Evolutionary conservation across 2,888 invertebrate species (phyloP), one percentile per base, ranked within the genome.

Genomic region (Chrysolina oricalcia): DNA sequence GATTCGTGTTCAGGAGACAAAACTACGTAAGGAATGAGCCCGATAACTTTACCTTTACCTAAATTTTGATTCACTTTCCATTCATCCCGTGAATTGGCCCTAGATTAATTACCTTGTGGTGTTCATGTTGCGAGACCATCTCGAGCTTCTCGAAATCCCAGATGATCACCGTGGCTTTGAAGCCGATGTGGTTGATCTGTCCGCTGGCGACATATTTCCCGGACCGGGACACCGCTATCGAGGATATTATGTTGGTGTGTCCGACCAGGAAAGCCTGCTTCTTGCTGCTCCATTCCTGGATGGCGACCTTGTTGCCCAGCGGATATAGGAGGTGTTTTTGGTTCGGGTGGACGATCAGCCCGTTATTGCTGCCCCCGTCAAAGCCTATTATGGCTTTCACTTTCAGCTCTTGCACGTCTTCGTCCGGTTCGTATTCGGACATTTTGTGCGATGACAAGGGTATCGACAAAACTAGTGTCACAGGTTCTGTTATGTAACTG

Each of bases 131-230:
- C 0, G 92, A 92, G 43, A 94, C 85, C 76, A 93, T 89, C 43
- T 88, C 88, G 78, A 91, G 92, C 67, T 90, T 91, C 15, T 92
- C 90, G 86, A 94, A 97, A 85, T 96, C 93, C 98, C 98, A 98
- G 17, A 98, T 88, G 80, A 97, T 96, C 0, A 96, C 94, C 73
- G 93, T 92, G 0, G 97, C 93, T 91, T 95, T 96, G 87, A 97
- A 97, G 5, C 98, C 98, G 88, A 96, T 95, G 85, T 97, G 95
- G 85, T 96, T 97, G 50, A 94, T 92, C 89, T 98, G 97, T 0
- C 98, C 98, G 0, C 97, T 97, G 6, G 96, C 98, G 50, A 98
- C 90, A 83, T 92, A 95, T 23, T 93, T 93, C 27, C 98, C 96
- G 81, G 88, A 89, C 0, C 91, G 90, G 11, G 98, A 97, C 13